Conservation (phyloP, 1,140 invertebrate species). For the Diorhabda carinulata region DNA sequence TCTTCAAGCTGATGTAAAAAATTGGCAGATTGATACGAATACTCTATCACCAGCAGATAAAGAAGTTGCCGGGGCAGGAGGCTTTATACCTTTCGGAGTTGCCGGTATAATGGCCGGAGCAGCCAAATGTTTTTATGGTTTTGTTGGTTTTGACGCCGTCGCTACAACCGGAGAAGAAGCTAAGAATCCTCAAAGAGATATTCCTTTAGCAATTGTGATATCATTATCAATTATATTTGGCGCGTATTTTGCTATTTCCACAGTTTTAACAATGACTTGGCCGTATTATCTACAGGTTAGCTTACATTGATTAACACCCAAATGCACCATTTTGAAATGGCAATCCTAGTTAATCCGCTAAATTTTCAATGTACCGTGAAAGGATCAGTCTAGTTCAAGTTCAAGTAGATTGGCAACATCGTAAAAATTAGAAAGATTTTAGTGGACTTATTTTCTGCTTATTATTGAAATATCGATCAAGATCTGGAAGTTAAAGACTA, state of each 20-base stretch:
- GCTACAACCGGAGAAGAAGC: conserved; percentile 85
- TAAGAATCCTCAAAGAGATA: conserved; percentile 82
- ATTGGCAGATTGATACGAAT: conserved; percentile 60
- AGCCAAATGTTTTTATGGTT: conserved; percentile 89
- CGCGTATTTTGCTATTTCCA: conserved; percentile 83
- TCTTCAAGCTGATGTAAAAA: conserved; percentile 55
- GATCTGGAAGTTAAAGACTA: too few relatives aligned
- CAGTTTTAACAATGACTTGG: conserved; percentile 86
- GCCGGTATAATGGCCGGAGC: conserved; percentile 78
- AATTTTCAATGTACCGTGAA: too few relatives aligned
- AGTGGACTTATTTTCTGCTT: too few relatives aligned
- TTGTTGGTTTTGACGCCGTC: conserved; percentile 87
- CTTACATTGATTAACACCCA: neutral
- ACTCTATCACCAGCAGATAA: conserved; percentile 51
- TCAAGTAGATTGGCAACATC: too few relatives aligned
- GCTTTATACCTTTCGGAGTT: conserved; percentile 82
- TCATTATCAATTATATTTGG: conserved; percentile 75
- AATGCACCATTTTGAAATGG: too few relatives aligned
- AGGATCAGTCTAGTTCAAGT: too few relatives aligned
- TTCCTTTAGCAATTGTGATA: conserved; percentile 81
- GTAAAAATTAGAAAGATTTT: too few relatives aligned
- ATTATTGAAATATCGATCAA: too few relatives aligned
- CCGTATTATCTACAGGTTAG: conserved; percentile 82
- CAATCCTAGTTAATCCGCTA: too few relatives aligned
- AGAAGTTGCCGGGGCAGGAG: conserved; percentile 59